These are phyloP conservation scores for Leiothrix lutea DNA, from an alignment of 2,113 vertebrate genomes.

Conservation along the genomic window DNA sequence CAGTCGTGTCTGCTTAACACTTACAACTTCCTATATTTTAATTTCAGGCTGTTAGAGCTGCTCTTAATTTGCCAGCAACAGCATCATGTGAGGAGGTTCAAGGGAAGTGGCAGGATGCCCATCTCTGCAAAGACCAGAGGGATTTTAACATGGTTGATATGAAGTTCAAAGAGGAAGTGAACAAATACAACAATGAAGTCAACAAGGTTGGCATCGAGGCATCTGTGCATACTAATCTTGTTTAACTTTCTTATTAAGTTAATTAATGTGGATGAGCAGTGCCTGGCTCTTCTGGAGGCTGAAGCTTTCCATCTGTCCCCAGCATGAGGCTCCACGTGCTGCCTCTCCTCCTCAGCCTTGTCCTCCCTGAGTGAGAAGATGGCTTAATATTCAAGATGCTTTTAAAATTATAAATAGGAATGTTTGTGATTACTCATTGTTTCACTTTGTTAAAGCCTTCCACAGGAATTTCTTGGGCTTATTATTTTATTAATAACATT, in stretches of 20 bases:
- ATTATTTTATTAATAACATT: neutral
- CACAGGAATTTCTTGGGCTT: neutral
- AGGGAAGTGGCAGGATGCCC: slow-evolving; percentile 92
- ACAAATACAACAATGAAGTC: slow-evolving; percentile 91
- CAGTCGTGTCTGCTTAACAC: neutral
- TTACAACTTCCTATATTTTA: rapidly evolving
- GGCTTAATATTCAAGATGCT: neutral
- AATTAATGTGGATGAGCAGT: neutral
- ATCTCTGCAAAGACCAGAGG: slow-evolving; percentile 91
- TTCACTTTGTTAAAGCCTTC: neutral
- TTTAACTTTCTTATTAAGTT: neutral
- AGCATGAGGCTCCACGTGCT: neutral
- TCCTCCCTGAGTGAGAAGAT: neutral
- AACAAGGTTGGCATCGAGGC: slow-evolving; percentile 83
- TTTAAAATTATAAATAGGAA: neutral
- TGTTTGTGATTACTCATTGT: neutral
- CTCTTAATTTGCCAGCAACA: slow-evolving; percentile 82
- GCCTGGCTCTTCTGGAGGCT: neutral
- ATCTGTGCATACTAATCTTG: neutral
- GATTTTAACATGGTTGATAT: slow-evolving; percentile 93
- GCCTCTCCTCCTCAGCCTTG: neutral
- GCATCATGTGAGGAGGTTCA: slow-evolving; percentile 74
- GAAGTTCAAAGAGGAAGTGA: slow-evolving; percentile 96
- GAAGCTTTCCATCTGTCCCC: neutral
- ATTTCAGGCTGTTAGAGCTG: slow-evolving; percentile 83